Evolutionary conservation across 2,888 invertebrate genomes (phyloP), one percentile per base, ranked within the genome.

Genomic region (Adelphocoris suturalis): DNA sequence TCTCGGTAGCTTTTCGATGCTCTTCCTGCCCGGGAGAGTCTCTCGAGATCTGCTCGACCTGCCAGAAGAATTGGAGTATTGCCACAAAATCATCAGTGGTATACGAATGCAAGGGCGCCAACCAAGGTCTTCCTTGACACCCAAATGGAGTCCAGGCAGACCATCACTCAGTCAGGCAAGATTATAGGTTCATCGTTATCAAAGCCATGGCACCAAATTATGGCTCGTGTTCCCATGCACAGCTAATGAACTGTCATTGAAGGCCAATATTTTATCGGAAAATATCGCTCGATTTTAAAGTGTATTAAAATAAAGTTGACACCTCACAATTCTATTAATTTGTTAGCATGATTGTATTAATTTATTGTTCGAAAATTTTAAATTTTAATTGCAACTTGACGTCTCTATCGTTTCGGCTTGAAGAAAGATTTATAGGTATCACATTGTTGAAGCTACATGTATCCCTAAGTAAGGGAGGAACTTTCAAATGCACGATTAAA

Each of bases 21-120:
- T 90, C 28, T 89, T 89, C 81, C 57, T 90, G 0, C 90, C 90
- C 9, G 89, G 89, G 48, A 37, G 89, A 23, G 68, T 84, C 27
- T 19, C 82, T 27, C 28, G 89, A 12, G 89, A 89, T 27, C 52
- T 89, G 9, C 89, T 82, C 46, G 89, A 89, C 23, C 89, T 89
- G 23, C 68, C 82, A 3, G 82, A 81, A 57, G 89, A 89, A 19
- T 28, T 75, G 47, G 89, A 89, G 52, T 82, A 82, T 61, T 57
- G 68, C 5, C 89, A 89, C 48, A 27, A 89, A 23, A 37, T 61
- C 55, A 27, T 88, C 52, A 82, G 82, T 52, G 27, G 23, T 4
- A 68, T 68, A 9, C 19, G 68, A 27, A 23, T 12, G 23, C 68
- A 68, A 68, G 23, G 19, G 11, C 12, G 12, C 0, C 23, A 5